Evolutionary conservation across 2,797 vertebrate species (phyloP).

Genomic region (Avahi laniger): DNA sequence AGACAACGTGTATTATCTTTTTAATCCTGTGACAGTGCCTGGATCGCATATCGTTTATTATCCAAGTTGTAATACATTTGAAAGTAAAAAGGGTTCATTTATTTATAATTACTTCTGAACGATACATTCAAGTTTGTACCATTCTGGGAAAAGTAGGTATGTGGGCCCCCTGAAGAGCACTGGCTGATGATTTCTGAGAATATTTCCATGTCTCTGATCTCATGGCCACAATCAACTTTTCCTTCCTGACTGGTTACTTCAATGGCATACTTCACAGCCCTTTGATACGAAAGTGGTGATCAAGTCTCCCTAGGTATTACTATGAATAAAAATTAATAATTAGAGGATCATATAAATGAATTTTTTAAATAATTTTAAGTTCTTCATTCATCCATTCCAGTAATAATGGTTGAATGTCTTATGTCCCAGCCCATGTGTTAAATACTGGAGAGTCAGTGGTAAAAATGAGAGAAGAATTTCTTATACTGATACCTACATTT

Average conservation of each 20-base stretch:
- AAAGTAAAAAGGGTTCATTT: background rate
- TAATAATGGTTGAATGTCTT: background rate
- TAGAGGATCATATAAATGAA: background rate
- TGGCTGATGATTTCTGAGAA: background rate
- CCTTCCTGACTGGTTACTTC: background rate
- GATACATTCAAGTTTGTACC: background rate
- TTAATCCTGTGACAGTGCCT: background rate
- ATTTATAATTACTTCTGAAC: background rate
- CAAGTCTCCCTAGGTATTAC: background rate
- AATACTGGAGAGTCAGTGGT: background rate
- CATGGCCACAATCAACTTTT: fast-evolving
- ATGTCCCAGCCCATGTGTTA: background rate
- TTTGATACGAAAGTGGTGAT: background rate
- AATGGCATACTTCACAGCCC: background rate
- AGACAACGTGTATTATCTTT: background rate
- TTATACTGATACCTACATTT: background rate
- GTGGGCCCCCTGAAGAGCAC: background rate
- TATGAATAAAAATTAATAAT: background rate
- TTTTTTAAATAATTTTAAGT: background rate
- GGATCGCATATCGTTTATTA: background rate
- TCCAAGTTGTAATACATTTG: background rate
- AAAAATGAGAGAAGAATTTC: background rate
- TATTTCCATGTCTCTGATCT: background rate
- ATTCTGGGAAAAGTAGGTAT: background rate
- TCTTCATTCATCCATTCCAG: background rate